A percentile compares a stretch with the other conserved stretches of the same genome.
Evolutionary conservation across 2,113 vertebrate species (phyloP).

Genomic region (Apeltes quadracus): DNA sequence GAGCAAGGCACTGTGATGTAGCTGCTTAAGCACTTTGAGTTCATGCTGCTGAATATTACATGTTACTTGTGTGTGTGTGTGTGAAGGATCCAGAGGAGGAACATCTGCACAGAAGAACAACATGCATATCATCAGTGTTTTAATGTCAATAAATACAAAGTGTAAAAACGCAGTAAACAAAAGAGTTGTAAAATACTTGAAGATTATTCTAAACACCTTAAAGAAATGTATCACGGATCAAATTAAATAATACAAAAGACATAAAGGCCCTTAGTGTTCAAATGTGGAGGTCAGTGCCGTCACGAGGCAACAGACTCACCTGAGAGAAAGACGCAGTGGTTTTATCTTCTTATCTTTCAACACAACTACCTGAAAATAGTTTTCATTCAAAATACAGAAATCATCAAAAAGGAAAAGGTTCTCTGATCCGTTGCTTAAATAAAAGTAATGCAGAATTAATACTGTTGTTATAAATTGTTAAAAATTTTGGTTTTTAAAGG

Average conservation of each 20-base stretch:
- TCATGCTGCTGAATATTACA: constrained; percentile 63
- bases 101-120: constrained; percentile 47
- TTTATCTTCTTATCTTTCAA: constrained; percentile 1
- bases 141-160: constrained; percentile 73
- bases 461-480: too few relatives aligned
- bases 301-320: neutral
- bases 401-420: neutral
- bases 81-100: constrained; percentile 41
- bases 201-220: neutral
- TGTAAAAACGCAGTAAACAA: constrained; percentile 40
- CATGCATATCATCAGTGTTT: constrained; percentile 60
- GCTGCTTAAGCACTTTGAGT: too few relatives aligned
- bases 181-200: constrained; percentile 6
- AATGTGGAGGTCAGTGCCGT: constrained; percentile 7
- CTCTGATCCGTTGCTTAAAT: neutral
- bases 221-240: too few relatives aligned
- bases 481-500: too few relatives aligned
- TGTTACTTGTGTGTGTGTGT: constrained; percentile 46
- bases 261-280: constrained; percentile 22
- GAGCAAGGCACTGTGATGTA: constrained; percentile 1
- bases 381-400: too few relatives aligned
- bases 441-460: neutral
- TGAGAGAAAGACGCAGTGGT: neutral
- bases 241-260: neutral
- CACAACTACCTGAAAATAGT: neutral